phyloP scores from a whole-genome alignment of 2,888 invertebrate species.

The Anticlea derivata region DNA sequence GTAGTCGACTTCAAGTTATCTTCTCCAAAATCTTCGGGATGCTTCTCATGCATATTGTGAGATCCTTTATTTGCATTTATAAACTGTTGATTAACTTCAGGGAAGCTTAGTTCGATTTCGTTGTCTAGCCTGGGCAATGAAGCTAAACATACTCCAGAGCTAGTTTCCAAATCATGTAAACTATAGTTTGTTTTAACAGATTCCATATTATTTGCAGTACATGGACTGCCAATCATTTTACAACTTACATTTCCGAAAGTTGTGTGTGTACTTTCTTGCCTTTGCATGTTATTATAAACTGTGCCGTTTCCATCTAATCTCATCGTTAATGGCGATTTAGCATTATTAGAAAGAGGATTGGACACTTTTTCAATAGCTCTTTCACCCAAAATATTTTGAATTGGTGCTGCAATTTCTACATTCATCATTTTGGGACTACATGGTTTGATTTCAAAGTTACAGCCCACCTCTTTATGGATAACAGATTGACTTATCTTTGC shows the following conservation, averaged over 20 bases:
- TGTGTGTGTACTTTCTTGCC: conserved; percentile 41
- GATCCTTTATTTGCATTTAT: conserved; percentile 75
- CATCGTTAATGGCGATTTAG: conserved; percentile 51
- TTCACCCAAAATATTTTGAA: conserved; percentile 66
- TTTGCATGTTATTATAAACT: conserved; percentile 46
- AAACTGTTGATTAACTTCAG: conserved; percentile 80
- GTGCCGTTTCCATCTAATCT: conserved; percentile 47
- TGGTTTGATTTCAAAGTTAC: conserved; percentile 81
- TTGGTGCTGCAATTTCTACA: conserved; percentile 70
- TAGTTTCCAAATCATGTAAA: conserved; percentile 73
- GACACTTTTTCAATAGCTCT: conserved; percentile 73
- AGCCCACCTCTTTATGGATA: conserved; percentile 81
- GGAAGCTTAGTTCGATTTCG: conserved; percentile 76
- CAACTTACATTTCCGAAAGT: conserved; percentile 59
- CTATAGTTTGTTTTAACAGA: conserved; percentile 62
- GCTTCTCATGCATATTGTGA: conserved; percentile 3
- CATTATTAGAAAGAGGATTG: conserved; percentile 56
- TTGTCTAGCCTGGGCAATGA: conserved; percentile 75
- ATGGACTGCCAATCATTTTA: conserved; percentile 67
- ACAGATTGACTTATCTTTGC: conserved; percentile 81
- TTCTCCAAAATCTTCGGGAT: conserved; percentile 1
- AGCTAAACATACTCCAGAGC: conserved; percentile 71
- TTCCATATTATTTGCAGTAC: conserved; percentile 50
- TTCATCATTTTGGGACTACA: conserved; percentile 80
- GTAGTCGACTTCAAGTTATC: not conserved